Conservation (phyloP, 2,797 vertebrate genomes). For the Onychomys leucogaster region DNA sequence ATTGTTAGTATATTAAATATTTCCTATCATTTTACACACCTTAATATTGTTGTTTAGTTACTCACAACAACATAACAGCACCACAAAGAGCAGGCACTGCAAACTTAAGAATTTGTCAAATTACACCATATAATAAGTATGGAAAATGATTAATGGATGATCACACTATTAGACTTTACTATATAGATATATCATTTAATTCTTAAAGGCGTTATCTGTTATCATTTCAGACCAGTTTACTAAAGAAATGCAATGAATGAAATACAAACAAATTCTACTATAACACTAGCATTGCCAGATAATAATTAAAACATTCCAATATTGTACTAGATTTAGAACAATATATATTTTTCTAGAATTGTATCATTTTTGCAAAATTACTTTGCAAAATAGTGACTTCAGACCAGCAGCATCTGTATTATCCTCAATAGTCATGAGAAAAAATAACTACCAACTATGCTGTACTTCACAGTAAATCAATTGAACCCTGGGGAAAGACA, state of each 20-base stretch:
- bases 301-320: slow-evolving; percentile 19
- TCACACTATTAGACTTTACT: slow-evolving; percentile 12
- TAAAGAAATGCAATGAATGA: neutral
- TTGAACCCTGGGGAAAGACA: neutral
- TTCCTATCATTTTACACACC: slow-evolving; percentile 25
- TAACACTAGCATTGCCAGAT: neutral
- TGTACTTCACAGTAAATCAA: neutral
- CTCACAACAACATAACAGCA: slow-evolving; percentile 11
- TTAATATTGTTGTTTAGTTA: slow-evolving; percentile 27
- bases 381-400: neutral
- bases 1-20: neutral
- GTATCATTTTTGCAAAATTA: slow-evolving; percentile 21
- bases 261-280: neutral
- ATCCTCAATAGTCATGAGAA: neutral
- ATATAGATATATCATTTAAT: slow-evolving; percentile 1
- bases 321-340: neutral
- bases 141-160: slow-evolving; percentile 9
- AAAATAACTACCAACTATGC: neutral
- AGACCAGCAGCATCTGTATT: neutral
- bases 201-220: slow-evolving; percentile 5
- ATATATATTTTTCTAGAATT: neutral
- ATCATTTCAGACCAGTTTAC: neutral
- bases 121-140: slow-evolving; percentile 5
- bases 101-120: neutral
- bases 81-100: neutral